Evolutionary conservation across 2,113 vertebrate species (phyloP).

Genomic region (Grantiella picta): DNA sequence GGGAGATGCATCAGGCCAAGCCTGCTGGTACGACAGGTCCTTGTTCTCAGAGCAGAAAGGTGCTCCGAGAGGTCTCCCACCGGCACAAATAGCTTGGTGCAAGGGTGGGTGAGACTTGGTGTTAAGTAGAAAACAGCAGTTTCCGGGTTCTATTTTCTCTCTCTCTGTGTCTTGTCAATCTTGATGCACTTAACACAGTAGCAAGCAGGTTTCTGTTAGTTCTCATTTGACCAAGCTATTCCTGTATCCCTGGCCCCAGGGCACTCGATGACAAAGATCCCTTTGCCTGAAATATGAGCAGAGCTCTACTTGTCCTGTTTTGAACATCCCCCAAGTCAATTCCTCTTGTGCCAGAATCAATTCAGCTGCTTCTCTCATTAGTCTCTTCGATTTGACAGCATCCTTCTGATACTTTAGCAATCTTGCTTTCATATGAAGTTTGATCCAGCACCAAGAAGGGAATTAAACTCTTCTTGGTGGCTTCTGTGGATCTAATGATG

Average conservation of each 20-base stretch:
- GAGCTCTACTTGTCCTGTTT: not conserved
- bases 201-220: not conserved
- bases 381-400: not conserved
- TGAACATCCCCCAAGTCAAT: not conserved
- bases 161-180: not conserved
- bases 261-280: not conserved
- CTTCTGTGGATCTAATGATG: not conserved
- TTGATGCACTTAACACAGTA: not conserved
- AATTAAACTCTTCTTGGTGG: not conserved
- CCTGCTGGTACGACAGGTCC: not conserved
- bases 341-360: not conserved
- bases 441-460: not conserved
- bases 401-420: not conserved
- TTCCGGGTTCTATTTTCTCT: not conserved
- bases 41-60: not conserved
- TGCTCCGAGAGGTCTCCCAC: not conserved
- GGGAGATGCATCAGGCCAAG: not conserved
- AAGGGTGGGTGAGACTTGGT: not conserved
- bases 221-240: not conserved
- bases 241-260: not conserved
- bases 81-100: not conserved
- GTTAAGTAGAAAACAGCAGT: not conserved
- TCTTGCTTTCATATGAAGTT: not conserved
- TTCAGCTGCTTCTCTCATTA: not conserved
- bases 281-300: not conserved